Evolutionary conservation across 2,888 invertebrate species (phyloP).

Genomic region (Mechanitis messenoides): DNA sequence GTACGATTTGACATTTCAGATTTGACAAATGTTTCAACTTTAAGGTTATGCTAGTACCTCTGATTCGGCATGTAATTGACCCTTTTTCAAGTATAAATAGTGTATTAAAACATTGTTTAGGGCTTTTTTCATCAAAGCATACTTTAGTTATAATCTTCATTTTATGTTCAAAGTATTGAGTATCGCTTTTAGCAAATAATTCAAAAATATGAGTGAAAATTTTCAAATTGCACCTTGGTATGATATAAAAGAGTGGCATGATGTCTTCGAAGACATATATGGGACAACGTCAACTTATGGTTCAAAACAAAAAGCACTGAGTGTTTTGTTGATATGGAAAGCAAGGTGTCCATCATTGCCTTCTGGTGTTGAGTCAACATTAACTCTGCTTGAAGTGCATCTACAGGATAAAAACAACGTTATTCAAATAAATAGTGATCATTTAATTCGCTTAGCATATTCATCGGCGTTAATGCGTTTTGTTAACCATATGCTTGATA

Average conservation of each 20-base stretch:
- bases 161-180: no score
- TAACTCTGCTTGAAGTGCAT: slow-evolving; percentile 73
- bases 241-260: slow-evolving; percentile 70
- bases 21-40: not conserved
- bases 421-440: slow-evolving; percentile 45
- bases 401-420: slow-evolving; percentile 49
- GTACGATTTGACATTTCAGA: not conserved
- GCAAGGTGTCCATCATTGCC: slow-evolving; percentile 73
- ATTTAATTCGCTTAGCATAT: slow-evolving; percentile 76
- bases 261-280: slow-evolving; percentile 66
- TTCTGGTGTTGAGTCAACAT: slow-evolving; percentile 78
- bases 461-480: slow-evolving; percentile 81
- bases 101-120: no score
- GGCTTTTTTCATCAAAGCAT: no score
- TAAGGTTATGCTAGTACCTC: not conserved
- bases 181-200: not conserved
- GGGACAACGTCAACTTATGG: slow-evolving; percentile 40
- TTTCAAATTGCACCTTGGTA: slow-evolving; percentile 66
- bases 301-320: slow-evolving; percentile 60
- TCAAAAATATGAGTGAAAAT: slow-evolving; percentile 44
- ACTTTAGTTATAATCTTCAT: no score
- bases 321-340: slow-evolving; percentile 76
- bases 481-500: slow-evolving; percentile 78
- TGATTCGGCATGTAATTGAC: no score
- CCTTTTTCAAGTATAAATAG: no score